phyloP scores from a whole-genome alignment of 2,797 vertebrate species.

The Micrastur ruficollis region DNA sequence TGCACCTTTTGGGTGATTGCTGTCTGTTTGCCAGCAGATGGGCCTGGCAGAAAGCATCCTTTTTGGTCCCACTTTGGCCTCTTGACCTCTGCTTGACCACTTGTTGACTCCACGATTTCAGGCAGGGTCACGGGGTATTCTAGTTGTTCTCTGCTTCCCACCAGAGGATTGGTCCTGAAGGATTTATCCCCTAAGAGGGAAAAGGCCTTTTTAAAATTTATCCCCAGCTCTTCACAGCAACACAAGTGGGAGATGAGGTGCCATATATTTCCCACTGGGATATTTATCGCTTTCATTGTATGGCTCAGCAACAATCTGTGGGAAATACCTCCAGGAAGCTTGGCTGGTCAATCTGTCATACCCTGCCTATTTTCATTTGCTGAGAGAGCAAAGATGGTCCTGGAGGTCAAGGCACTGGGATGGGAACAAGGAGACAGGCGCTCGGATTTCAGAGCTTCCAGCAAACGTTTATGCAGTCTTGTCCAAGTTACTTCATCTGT shows the following conservation, averaged over 20 bases:
- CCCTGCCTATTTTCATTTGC: neutral
- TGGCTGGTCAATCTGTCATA: conserved; percentile 29
- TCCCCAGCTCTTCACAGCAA: conserved; percentile 6
- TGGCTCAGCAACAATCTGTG: neutral
- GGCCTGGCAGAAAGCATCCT: conserved; percentile 55
- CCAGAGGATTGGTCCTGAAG: conserved; percentile 56
- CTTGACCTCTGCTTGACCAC: conserved; percentile 68
- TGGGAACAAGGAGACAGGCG: neutral
- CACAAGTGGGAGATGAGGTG: conserved; percentile 35
- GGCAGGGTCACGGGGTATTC: conserved; percentile 28
- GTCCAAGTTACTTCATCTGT: neutral
- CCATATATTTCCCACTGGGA: conserved; percentile 40
- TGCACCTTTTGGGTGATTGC: conserved; percentile 68
- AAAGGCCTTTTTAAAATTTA: conserved; percentile 20
- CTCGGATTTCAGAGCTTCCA: neutral
- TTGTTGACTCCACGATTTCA: conserved; percentile 69
- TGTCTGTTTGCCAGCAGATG: conserved; percentile 55
- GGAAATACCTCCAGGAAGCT: conserved; percentile 43
- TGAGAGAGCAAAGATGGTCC: neutral
- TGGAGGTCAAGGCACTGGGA: neutral
- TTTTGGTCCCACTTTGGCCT: conserved; percentile 57
- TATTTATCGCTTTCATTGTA: conserved; percentile 61
- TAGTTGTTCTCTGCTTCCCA: conserved; percentile 29
- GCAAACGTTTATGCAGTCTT: neutral
- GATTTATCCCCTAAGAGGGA: conserved; percentile 68